Conservation (phyloP, 1,140 invertebrate species). For the Bombus ignitus region DNA sequence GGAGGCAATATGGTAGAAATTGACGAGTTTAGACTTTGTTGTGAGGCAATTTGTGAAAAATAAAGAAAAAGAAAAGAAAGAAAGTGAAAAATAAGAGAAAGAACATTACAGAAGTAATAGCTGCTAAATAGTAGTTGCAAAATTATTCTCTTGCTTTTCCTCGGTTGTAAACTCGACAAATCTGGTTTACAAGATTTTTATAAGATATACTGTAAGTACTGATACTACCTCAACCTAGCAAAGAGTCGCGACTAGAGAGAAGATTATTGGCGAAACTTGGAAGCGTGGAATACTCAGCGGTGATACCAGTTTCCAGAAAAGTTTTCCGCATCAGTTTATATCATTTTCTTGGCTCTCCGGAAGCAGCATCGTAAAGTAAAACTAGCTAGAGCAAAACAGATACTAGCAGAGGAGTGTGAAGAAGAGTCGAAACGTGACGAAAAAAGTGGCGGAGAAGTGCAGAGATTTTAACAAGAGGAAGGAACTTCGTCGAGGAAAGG, state of each 20-base stretch:
- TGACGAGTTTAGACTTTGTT: background rate
- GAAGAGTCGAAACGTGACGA: background rate
- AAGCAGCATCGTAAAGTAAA: slow-evolving; percentile 11
- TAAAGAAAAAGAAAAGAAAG: background rate
- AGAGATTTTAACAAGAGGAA: background rate
- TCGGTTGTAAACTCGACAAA: background rate
- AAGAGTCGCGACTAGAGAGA: background rate
- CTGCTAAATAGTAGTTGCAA: no score
- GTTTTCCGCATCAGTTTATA: slow-evolving; percentile 21
- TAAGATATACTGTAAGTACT: background rate
- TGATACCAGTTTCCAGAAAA: slow-evolving; percentile 4
- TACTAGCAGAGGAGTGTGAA: background rate
- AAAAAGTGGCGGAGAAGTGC: slow-evolving; percentile 1
- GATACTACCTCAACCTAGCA: background rate
- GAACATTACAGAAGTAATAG: no score
- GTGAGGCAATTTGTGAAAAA: background rate
- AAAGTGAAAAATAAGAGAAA: background rate
- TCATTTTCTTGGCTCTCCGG: slow-evolving; percentile 14
- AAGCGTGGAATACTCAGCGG: background rate
- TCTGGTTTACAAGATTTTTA: background rate
- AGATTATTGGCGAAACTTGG: slow-evolving; percentile 33
- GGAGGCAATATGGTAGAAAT: background rate
- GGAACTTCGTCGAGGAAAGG: background rate
- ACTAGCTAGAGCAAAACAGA: slow-evolving; percentile 7
- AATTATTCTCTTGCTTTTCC: background rate